These are phyloP conservation scores for Metaphire vulgaris DNA, from an alignment of 1,140 invertebrate species.

Conservation along the genomic window DNA sequence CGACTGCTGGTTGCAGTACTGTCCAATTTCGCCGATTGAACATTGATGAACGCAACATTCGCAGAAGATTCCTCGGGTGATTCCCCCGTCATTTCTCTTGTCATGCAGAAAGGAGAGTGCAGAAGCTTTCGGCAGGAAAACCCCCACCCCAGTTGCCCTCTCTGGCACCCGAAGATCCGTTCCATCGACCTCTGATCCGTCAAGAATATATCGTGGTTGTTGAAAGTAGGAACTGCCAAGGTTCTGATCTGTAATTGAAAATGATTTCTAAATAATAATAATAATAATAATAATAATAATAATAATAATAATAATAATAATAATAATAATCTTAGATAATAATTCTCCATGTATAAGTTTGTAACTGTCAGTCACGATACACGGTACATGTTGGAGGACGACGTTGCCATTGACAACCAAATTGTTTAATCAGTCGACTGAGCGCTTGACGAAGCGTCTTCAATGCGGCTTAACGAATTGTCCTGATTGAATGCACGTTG, in stretches of 20 bases:
- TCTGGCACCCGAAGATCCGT: background rate
- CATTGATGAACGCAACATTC: background rate
- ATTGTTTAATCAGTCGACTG: no score
- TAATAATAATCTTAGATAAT: background rate
- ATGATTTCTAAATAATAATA: background rate
- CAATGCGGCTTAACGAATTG: no score
- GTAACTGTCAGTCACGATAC: background rate
- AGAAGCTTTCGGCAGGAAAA: background rate
- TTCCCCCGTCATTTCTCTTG: background rate
- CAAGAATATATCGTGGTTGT: background rate
- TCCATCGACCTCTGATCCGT: background rate
- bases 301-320: no score
- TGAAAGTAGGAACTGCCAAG: background rate
- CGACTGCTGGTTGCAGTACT: background rate
- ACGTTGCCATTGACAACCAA: background rate
- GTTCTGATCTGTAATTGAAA: background rate
- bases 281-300: no score
- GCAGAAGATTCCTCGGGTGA: background rate
- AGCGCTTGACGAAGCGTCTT: no score
- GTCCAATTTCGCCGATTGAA: background rate
- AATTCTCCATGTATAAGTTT: background rate
- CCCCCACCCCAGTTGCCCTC: background rate
- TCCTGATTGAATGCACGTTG: no score
- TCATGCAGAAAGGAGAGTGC: background rate
- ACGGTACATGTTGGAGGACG: background rate